A percentile compares a stretch with the other conserved stretches of the same genome.
These are phyloP conservation scores for Herpetotheres cachinnans DNA, from an alignment of 2,113 vertebrate species.

Conservation along the genomic window DNA sequence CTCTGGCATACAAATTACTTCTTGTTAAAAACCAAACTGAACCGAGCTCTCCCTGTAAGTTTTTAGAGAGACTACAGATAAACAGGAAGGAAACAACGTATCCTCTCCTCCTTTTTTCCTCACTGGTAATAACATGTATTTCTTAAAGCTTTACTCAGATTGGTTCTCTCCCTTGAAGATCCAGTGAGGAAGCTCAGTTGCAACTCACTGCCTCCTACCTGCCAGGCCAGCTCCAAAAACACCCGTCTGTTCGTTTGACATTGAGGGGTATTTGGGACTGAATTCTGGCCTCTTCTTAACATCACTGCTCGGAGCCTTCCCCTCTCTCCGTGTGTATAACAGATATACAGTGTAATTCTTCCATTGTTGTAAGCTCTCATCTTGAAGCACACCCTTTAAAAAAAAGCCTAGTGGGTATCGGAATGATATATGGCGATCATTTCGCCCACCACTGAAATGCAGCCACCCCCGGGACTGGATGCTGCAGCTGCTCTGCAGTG, in stretches of 20 bases:
- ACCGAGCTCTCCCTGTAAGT: not conserved
- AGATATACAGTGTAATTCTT: accelerated
- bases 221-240: not conserved
- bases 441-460: not conserved
- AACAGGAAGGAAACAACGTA: not conserved
- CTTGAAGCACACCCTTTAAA: not conserved
- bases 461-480: accelerated
- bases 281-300: not conserved
- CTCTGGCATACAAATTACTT: not conserved
- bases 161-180: not conserved
- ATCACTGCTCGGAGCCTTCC: accelerated
- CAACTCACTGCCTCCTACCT: not conserved
- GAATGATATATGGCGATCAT: accelerated
- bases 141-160: not conserved
- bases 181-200: not conserved
- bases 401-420: too few relatives aligned
- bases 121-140: too few relatives aligned
- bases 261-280: accelerated
- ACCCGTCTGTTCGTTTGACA: not conserved
- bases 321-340: accelerated
- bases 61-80: not conserved
- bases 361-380: not conserved
- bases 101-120: not conserved
- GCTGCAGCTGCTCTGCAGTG: not conserved
- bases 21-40: not conserved